These are phyloP conservation scores for Falco naumanni DNA, from an alignment of 2,797 vertebrate species.

Conservation along the genomic window DNA sequence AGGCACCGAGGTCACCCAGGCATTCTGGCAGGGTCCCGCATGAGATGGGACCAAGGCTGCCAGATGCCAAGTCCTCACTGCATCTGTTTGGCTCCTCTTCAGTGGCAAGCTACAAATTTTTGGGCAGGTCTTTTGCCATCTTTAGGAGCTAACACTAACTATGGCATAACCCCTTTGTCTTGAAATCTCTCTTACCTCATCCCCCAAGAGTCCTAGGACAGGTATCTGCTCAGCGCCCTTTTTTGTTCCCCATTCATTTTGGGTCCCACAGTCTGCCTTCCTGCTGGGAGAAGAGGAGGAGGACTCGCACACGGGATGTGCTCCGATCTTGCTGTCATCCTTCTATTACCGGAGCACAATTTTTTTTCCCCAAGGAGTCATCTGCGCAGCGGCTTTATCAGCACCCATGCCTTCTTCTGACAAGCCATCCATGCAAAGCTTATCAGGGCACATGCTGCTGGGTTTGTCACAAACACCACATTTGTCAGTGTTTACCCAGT, in stretches of 20 bases:
- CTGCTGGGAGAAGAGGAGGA: background rate
- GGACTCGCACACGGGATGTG: background rate
- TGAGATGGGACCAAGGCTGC: background rate
- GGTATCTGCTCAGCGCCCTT: background rate
- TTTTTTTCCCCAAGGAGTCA: background rate
- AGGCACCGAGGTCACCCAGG: fast-evolving
- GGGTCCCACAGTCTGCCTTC: background rate
- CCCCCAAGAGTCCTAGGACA: background rate
- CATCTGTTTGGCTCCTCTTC: background rate
- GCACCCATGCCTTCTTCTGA: background rate
- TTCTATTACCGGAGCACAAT: background rate
- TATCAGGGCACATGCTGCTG: background rate
- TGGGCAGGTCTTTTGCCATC: background rate
- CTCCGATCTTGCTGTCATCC: background rate
- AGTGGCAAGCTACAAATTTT: background rate
- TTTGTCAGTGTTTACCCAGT: background rate
- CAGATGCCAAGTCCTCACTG: background rate
- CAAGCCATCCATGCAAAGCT: background rate
- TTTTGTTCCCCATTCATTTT: fast-evolving
- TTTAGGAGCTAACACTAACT: background rate
- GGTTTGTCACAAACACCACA: background rate
- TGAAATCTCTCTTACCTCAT: background rate
- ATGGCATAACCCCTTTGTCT: background rate
- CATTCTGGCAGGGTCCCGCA: background rate
- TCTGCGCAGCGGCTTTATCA: background rate